phyloP scores from a whole-genome alignment of 2,888 invertebrate genomes.

The Monopis laevigella region DNA sequence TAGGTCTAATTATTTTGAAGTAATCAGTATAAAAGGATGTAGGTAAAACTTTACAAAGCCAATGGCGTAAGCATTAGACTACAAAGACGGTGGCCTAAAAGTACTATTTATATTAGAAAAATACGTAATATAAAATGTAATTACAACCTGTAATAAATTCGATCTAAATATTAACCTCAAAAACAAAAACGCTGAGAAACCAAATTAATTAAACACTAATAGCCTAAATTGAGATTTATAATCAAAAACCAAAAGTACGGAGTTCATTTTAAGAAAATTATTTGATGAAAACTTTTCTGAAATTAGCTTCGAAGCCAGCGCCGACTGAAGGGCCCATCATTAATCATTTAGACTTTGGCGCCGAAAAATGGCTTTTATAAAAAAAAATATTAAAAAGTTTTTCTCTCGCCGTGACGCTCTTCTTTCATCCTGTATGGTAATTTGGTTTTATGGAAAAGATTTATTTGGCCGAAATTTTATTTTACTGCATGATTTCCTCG shows the following conservation, averaged over 20 bases:
- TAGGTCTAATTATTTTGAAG: no score
- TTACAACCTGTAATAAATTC: no score
- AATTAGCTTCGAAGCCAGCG: slow-evolving; percentile 39
- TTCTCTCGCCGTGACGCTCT: slow-evolving; percentile 38
- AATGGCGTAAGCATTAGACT: no score
- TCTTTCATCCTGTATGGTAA: slow-evolving; percentile 53
- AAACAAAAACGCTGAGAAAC: no score
- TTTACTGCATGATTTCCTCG: no score
- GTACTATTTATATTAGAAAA: no score
- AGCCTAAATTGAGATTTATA: slow-evolving; percentile 21
- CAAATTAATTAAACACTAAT: slow-evolving; percentile 13
- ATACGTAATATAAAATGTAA: no score
- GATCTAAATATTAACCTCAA: no score
- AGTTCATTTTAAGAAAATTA: slow-evolving; percentile 39
- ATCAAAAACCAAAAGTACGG: slow-evolving; percentile 22
- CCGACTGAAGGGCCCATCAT: slow-evolving; percentile 45
- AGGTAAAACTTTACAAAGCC: no score
- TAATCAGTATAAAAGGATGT: no score
- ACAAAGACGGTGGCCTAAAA: no score
- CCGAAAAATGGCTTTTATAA: slow-evolving; percentile 49
- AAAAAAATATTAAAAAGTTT: slow-evolving; percentile 57
- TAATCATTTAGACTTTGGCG: slow-evolving; percentile 52
- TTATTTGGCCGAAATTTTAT: slow-evolving; percentile 10
- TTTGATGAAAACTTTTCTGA: slow-evolving; percentile 29
- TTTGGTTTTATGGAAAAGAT: slow-evolving; percentile 38